Evolutionary conservation across 2,888 invertebrate genomes (phyloP), one percentile per base, ranked within the genome.

Genomic region (Priapulus caudatus): DNA sequence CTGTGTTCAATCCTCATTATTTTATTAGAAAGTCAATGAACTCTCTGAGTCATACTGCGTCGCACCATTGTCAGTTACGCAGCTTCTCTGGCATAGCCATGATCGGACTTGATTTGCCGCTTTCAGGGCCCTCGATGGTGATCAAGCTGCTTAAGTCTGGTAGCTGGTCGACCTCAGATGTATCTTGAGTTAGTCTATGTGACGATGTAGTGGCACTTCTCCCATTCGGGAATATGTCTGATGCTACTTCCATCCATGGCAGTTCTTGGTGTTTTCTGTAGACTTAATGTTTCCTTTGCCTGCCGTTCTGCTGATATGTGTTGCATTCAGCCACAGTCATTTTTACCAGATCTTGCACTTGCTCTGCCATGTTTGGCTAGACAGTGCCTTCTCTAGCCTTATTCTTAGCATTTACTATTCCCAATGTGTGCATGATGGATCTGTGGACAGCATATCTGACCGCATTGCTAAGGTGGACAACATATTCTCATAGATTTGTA

Each of bases 161-260:
- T 10, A 61, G 51, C 19, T 54, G 16, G 2, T 52, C 50, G 4
- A 46, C 52, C 47, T 61, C 58, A n/a, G 23, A 54, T 55, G 55
- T 55, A 59, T 22, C 54, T 54, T 18, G 56, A 55, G 46, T 45
- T 55, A 59, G 50, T 60, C 59, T 2, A 57, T 15, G 54, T 24
- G 10, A 58, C 23, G 3, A 59, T 33, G 47, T 56, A 60, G 19
- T 54, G 53, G 33, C 53, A 54, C 16, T 33, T 20, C 43, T 55
- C 53, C 48, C 55, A 58, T 4, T 58, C 53, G n/a, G n/a, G 43
- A 58, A 58, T 20, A 21, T 47, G 4, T 21, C 19, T 20, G n/a
- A 21, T 33, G 33, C 33, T 10, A n/a, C 33, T n/a, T 33, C 33
- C 5, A 5, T n/a, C n/a, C 33, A 33, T 33, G 33, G 33, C 33